Evolutionary conservation across 2,888 invertebrate genomes (phyloP), one percentile per base, ranked within the genome.

Genomic region (Neelides folsomi): DNA sequence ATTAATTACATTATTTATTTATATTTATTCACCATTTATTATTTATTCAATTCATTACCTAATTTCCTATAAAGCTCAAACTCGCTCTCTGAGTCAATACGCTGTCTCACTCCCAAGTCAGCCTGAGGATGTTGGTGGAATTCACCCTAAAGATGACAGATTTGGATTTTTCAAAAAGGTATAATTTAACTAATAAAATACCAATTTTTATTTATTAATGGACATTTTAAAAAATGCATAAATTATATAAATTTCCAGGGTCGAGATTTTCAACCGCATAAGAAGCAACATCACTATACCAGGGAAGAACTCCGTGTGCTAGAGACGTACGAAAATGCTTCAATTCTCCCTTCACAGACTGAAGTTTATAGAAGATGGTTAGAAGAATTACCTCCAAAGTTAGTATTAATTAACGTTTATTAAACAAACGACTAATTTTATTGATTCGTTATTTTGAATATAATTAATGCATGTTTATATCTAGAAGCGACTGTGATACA

Each of bases 341-440:
- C 70, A 62, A 69, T 68, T 51, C 66, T 71, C 49, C 71, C 71
- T 15, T 67, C 69, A 15, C 68, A 70, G 52, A 69, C 69, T 51
- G 66, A 67, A 54, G 67, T 69, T 13, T 71, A 68, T 55, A 66
- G 66, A 56, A 65, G 66, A 47, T 71, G 71, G 71, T 55, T 70
- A 8, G 65, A 65, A 54, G 59, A 62, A 47, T 68, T 68, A 46
- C 65, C 67, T 15, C 55, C 58, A 47, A 52, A 60, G 64, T 70
- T 57, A 19, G 18, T 18, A 27, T 27, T 27, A 27, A 27, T 27
- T 27, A n/a, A n/a, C n/a, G n/a, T n/a, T n/a, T n/a, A n/a, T n/a
- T n/a, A n/a, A n/a, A n/a, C n/a, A n/a, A n/a, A n/a, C n/a, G n/a
- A n/a, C n/a, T n/a, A n/a, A n/a, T n/a, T n/a, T n/a, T n/a, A n/a